phyloP scores from a whole-genome alignment of 2,113 vertebrate genomes.

The Peromyscus maniculatus region DNA sequence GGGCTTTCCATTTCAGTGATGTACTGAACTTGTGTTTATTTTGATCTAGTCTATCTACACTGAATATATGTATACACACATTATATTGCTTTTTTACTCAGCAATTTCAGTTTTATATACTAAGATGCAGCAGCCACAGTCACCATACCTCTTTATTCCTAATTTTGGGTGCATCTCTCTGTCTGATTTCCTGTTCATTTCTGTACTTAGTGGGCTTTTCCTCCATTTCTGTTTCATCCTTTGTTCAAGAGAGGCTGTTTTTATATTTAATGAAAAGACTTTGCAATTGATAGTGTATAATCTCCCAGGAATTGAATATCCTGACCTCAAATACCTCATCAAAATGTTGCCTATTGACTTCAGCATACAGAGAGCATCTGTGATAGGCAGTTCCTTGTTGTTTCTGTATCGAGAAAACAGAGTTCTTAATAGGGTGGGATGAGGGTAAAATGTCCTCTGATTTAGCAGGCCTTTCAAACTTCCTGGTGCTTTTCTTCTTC shows the following conservation, averaged over 20 bases:
- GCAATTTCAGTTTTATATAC: neutral
- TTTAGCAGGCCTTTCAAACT: slow-evolving; percentile 43
- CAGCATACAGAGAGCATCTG: slow-evolving; percentile 60
- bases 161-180: slow-evolving; percentile 26
- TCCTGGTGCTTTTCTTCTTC: slow-evolving; percentile 18
- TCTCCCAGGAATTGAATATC: slow-evolving; percentile 33
- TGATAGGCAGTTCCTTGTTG: slow-evolving; percentile 30
- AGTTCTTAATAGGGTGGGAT: neutral
- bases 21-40: slow-evolving; percentile 17
- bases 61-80: neutral
- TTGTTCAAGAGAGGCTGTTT: slow-evolving; percentile 56
- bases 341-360: slow-evolving; percentile 68
- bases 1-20: neutral
- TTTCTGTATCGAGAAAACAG: slow-evolving; percentile 51
- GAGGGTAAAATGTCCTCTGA: neutral
- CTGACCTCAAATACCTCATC: slow-evolving; percentile 61
- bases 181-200: neutral
- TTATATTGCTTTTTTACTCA: neutral
- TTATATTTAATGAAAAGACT: slow-evolving; percentile 57
- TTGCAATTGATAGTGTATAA: slow-evolving; percentile 66
- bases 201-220: slow-evolving; percentile 1
- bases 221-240: slow-evolving; percentile 31
- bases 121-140: neutral
- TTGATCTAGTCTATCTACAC: neutral
- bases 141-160: neutral